Evolutionary conservation across 2,113 vertebrate species (phyloP).

Genomic region (Lasiurus borealis): DNA sequence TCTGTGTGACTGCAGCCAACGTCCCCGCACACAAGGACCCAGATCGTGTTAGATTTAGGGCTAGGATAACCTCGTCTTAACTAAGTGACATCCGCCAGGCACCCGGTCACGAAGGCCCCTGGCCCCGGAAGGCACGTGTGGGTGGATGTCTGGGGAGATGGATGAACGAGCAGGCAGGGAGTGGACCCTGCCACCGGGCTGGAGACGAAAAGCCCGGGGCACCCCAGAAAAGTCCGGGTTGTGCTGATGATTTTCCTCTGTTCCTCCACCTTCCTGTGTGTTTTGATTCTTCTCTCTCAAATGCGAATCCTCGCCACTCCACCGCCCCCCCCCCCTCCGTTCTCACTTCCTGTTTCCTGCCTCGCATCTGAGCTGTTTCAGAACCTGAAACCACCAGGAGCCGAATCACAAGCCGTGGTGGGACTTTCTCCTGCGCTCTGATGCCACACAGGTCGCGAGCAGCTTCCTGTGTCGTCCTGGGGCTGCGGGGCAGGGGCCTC

Average conservation of each 20-base stretch:
- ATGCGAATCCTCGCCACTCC: not conserved
- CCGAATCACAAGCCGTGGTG: rapidly evolving
- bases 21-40: not conserved
- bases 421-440: not conserved
- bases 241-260: not conserved
- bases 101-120: too few species aligned
- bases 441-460: rapidly evolving
- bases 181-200: not conserved
- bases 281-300: not conserved
- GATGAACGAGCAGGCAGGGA: rapidly evolving
- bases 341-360: slow-evolving; percentile 29
- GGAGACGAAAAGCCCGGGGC: rapidly evolving
- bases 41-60: rapidly evolving
- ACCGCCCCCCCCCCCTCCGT: not conserved
- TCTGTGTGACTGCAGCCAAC: not conserved
- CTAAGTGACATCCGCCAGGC: not conserved
- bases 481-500: not conserved
- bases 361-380: not conserved
- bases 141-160: rapidly evolving
- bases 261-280: rapidly evolving
- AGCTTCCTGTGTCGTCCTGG: not conserved
- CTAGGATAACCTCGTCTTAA: not conserved
- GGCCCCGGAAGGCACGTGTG: rapidly evolving
- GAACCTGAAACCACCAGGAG: not conserved
- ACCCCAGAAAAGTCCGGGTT: rapidly evolving